Evolutionary conservation across 1,140 invertebrate species (phyloP).

Genomic region (Leptoteleia sp.): DNA sequence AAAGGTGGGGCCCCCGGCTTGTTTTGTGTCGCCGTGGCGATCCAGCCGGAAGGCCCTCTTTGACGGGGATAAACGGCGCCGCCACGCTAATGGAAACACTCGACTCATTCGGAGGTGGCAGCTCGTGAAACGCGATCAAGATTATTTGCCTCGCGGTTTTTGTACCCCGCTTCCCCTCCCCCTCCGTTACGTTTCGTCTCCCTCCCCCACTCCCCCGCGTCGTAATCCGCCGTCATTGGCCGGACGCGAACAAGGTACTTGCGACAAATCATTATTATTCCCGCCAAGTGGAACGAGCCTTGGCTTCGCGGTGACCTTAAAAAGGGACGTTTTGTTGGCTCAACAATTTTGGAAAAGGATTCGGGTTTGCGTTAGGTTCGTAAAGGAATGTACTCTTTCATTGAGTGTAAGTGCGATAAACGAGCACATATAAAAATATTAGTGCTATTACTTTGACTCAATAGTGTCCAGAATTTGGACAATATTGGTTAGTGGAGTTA

Average conservation of each 20-base stretch:
- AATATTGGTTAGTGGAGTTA: too few relatives aligned
- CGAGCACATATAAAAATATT: too few relatives aligned
- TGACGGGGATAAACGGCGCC: conserved; percentile 69
- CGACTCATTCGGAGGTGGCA: conserved; percentile 76
- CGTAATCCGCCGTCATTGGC: conserved; percentile 73
- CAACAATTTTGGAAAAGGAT: not conserved
- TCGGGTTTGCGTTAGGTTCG: too few relatives aligned
- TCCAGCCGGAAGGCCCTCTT: conserved; percentile 61
- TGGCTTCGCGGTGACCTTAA: not conserved
- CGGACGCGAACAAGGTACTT: conserved; percentile 45
- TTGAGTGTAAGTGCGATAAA: too few relatives aligned
- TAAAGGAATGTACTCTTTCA: too few relatives aligned
- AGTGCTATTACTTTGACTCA: too few relatives aligned
- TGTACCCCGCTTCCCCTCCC: conserved; percentile 20
- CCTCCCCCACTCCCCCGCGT: too few relatives aligned
- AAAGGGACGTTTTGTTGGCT: conserved; percentile 1
- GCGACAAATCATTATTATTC: conserved; percentile 45
- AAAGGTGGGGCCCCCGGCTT: conserved; percentile 19
- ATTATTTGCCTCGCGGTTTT: conserved; percentile 58
- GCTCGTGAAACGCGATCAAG: conserved; percentile 79
- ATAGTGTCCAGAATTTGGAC: too few relatives aligned
- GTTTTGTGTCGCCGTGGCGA: conserved; percentile 58
- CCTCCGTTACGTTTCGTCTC: too few relatives aligned
- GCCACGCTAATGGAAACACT: conserved; percentile 73
- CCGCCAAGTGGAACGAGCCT: conserved; percentile 19